Conservation (phyloP, 2,113 vertebrate genomes). For the Numenius arquata region DNA sequence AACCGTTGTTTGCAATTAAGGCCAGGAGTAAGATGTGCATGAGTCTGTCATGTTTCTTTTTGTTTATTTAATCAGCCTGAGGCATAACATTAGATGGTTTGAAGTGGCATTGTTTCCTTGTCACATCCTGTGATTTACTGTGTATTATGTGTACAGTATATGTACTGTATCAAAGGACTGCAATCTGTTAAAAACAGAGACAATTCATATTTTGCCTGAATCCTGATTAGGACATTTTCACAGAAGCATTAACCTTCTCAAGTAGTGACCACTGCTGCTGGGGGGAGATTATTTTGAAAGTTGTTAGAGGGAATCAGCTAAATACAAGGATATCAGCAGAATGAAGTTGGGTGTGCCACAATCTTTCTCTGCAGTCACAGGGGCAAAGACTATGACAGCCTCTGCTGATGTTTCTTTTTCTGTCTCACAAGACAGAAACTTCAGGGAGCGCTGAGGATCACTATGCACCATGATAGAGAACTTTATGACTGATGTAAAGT, state of each 20-base stretch:
- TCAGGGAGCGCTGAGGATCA: neutral
- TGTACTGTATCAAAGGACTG: neutral
- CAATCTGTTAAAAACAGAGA: neutral
- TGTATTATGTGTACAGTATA: neutral
- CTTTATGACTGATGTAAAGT: neutral
- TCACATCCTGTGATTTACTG: neutral
- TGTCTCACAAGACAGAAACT: neutral
- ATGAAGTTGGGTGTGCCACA: neutral
- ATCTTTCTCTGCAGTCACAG: neutral
- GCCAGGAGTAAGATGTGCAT: conserved; percentile 19
- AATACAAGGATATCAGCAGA: neutral
- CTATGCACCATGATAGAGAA: neutral
- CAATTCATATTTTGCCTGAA: neutral
- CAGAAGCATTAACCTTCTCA: neutral
- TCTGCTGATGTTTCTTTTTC: neutral
- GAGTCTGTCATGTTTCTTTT: conserved; percentile 36
- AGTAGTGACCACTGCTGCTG: neutral
- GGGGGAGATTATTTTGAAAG: neutral
- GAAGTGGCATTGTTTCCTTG: conserved; percentile 12
- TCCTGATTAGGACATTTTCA: neutral
- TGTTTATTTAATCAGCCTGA: conserved; percentile 51
- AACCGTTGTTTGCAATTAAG: conserved; percentile 61
- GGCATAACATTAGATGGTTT: conserved; percentile 15
- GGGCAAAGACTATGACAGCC: neutral
- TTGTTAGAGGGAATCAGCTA: neutral